Percentiles rank a stretch among this genome's conserved stretches.
phyloP scores from a whole-genome alignment of 2,888 invertebrate species.

The Dromius quadrimaculatus region DNA sequence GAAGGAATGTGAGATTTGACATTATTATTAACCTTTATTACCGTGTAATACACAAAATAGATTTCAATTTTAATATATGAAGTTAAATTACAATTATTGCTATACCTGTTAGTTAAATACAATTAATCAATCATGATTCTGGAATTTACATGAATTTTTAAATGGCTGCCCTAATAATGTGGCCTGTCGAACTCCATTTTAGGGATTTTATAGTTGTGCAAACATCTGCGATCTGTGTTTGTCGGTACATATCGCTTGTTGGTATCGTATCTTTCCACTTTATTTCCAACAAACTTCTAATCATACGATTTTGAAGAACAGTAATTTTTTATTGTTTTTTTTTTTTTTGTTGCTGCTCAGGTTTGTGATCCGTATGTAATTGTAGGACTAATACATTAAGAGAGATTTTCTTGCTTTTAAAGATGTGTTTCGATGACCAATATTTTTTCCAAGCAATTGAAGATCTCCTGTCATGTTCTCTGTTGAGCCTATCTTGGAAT shows the following conservation, averaged over 20 bases:
- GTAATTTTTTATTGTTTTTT: background rate
- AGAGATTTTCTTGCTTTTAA: constrained; percentile 52
- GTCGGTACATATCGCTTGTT: background rate
- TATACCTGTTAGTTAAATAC: too few species aligned
- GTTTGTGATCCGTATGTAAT: constrained; percentile 14
- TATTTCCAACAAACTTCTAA: background rate
- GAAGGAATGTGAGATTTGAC: too few species aligned
- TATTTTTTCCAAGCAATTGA: constrained; percentile 55
- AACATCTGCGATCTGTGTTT: background rate
- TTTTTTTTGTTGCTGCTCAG: background rate
- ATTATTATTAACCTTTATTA: too few species aligned
- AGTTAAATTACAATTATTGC: too few species aligned
- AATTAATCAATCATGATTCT: too few species aligned
- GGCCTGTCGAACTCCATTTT: constrained; percentile 21
- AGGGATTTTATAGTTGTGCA: background rate
- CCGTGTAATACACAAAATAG: too few species aligned
- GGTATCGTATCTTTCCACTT: background rate
- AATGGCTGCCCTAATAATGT: background rate
- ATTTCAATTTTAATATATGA: too few species aligned
- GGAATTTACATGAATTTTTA: too few species aligned
- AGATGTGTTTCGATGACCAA: constrained; percentile 54
- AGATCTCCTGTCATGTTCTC: constrained; percentile 54
- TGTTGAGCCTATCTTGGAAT: constrained; percentile 16
- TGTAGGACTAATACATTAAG: background rate
- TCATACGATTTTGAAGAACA: background rate